phyloP scores from a whole-genome alignment of 2,888 invertebrate species.

The Agrotis puta region DNA sequence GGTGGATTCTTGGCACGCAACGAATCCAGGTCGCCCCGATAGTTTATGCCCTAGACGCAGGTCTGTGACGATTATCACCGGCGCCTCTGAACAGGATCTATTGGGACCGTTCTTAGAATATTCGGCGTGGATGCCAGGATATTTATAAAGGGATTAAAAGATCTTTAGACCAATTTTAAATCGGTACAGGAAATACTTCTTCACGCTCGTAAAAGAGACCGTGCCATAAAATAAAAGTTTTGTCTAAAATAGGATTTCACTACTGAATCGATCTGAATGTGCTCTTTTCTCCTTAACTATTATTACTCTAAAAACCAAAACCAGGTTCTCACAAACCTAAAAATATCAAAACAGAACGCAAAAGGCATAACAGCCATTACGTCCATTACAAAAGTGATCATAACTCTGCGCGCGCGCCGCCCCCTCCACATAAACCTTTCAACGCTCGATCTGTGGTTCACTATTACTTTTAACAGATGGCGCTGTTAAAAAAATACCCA shows the following conservation, averaged over 20 bases:
- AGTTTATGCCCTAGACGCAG: constrained; percentile 57
- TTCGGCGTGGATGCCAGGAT: constrained; percentile 39
- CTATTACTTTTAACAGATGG: constrained; percentile 68
- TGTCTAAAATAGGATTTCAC: neutral
- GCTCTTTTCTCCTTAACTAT: no score
- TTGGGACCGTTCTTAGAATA: constrained; percentile 50
- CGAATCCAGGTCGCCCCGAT: constrained; percentile 55
- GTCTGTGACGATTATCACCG: constrained; percentile 51
- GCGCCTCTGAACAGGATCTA: constrained; percentile 54
- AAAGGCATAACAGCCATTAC: constrained; percentile 52
- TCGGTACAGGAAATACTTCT: constrained; percentile 8
- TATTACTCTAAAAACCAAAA: neutral
- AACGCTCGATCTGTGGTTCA: constrained; percentile 76
- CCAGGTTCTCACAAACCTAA: constrained; percentile 1
- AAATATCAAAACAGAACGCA: constrained; percentile 34
- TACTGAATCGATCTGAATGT: no score
- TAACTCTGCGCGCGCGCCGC: constrained; percentile 64
- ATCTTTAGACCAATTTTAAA: constrained; percentile 30
- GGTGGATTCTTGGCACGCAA: constrained; percentile 52
- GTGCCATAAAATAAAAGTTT: neutral
- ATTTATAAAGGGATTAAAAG: constrained; percentile 38
- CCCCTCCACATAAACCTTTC: constrained; percentile 78
- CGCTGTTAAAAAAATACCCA: constrained; percentile 64
- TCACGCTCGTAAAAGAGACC: neutral
- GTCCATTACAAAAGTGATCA: constrained; percentile 56